Evolutionary conservation across 1,140 invertebrate genomes (phyloP).

Genomic region (Drosophila pachea): DNA sequence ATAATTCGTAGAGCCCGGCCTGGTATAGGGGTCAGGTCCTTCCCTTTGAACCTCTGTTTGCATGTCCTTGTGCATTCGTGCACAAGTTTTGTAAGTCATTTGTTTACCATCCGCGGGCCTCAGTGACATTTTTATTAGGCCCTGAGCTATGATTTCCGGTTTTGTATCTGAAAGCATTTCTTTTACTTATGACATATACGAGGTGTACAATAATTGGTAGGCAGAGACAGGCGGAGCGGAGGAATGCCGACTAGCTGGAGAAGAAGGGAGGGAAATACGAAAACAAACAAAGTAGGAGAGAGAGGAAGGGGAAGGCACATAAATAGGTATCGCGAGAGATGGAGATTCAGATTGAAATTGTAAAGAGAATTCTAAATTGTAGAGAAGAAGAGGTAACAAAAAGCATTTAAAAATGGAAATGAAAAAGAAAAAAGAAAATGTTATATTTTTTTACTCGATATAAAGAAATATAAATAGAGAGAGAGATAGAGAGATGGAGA

Average conservation of each 20-base stretch:
- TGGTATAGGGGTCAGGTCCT: not conserved
- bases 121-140: conserved; percentile 63
- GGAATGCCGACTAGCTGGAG: too few relatives aligned
- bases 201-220: conserved; percentile 32
- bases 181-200: conserved; percentile 9
- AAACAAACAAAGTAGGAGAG: too few relatives aligned
- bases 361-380: too few relatives aligned
- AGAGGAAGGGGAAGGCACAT: too few relatives aligned
- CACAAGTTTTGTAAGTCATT: conserved; percentile 76
- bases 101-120: conserved; percentile 48
- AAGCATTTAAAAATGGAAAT: too few relatives aligned
- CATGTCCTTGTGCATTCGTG: conserved; percentile 72
- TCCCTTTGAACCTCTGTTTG: conserved; percentile 52
- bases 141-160: conserved; percentile 31
- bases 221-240: not conserved
- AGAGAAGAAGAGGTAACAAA: too few relatives aligned
- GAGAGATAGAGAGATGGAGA: too few relatives aligned
- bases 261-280: not conserved
- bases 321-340: too few relatives aligned
- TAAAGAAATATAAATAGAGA: too few relatives aligned
- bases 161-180: conserved; percentile 27
- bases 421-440: too few relatives aligned
- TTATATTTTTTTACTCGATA: too few relatives aligned
- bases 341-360: too few relatives aligned
- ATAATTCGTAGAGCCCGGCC: conserved; percentile 46